These are phyloP conservation scores for Apodemia zela DNA, from an alignment of 2,888 invertebrate genomes.

Conservation along the genomic window DNA sequence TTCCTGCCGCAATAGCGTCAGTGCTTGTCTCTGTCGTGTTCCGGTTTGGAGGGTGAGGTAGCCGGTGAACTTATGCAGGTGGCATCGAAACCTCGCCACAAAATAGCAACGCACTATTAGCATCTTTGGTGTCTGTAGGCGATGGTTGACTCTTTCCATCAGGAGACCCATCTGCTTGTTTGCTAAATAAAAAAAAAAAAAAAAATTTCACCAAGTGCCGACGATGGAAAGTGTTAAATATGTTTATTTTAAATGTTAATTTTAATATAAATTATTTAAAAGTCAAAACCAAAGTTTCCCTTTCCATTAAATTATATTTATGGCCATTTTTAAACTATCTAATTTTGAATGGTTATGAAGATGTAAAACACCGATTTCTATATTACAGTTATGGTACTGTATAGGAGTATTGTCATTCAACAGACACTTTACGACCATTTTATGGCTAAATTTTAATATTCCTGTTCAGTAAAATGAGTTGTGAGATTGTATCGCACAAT, in stretches of 20 bases:
- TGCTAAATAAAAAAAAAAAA: no score
- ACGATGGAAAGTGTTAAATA: no score
- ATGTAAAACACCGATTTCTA: constrained; percentile 13
- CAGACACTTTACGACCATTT: constrained; percentile 8
- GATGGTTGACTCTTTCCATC: no score
- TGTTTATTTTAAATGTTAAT: neutral
- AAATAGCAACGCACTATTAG: no score
- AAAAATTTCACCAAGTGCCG: no score
- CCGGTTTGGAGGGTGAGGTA: no score
- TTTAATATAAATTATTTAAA: neutral
- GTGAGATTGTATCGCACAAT: neutral
- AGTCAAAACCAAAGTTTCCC: neutral
- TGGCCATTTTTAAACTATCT: neutral
- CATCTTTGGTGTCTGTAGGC: no score
- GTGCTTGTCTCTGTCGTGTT: no score
- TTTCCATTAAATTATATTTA: neutral
- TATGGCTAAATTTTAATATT: constrained; percentile 7
- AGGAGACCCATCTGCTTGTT: no score
- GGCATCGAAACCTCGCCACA: no score
- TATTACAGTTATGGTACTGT: constrained; percentile 3
- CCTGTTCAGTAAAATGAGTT: neutral
- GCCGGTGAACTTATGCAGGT: no score
- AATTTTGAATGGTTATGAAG: neutral
- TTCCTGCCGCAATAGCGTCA: no score
- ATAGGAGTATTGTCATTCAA: constrained; percentile 6